Conservation (phyloP, 2,113 vertebrate genomes). For the Passerina amoena region DNA sequence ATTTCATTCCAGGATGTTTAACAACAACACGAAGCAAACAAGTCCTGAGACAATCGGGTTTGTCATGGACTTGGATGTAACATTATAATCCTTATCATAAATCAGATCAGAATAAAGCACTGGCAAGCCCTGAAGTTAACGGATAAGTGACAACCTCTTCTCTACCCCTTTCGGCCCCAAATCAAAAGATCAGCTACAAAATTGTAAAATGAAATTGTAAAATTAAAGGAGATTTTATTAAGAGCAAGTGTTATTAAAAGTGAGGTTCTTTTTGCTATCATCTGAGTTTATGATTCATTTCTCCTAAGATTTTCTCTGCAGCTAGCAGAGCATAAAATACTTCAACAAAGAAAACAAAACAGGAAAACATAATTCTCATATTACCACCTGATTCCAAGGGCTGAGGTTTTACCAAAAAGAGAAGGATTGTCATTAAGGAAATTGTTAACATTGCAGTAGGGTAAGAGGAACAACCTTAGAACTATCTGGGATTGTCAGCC, state of each 20-base stretch:
- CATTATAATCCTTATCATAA: neutral
- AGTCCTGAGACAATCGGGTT: neutral
- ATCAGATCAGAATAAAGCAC: neutral
- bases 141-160: neutral
- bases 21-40: neutral
- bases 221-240: neutral
- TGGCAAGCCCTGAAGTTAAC: neutral
- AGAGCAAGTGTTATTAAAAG: neutral
- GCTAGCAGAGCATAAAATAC: conserved; percentile 6
- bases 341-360: neutral
- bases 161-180: neutral
- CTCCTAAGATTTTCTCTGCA: neutral
- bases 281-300: neutral
- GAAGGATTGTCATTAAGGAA: neutral
- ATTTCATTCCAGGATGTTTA: neutral
- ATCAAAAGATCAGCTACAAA: neutral
- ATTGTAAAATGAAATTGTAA: neutral
- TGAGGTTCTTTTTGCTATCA: neutral
- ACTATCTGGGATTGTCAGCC: neutral
- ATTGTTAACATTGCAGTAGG: neutral
- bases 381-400: neutral
- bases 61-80: neutral
- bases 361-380: neutral
- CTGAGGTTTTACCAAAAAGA: neutral
- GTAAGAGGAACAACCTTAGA: neutral